Percentiles rank a stretch among this genome's conserved stretches.
These are phyloP conservation scores for Tinamus major DNA, from an alignment of 2,797 vertebrate species.

Conservation along the genomic window DNA sequence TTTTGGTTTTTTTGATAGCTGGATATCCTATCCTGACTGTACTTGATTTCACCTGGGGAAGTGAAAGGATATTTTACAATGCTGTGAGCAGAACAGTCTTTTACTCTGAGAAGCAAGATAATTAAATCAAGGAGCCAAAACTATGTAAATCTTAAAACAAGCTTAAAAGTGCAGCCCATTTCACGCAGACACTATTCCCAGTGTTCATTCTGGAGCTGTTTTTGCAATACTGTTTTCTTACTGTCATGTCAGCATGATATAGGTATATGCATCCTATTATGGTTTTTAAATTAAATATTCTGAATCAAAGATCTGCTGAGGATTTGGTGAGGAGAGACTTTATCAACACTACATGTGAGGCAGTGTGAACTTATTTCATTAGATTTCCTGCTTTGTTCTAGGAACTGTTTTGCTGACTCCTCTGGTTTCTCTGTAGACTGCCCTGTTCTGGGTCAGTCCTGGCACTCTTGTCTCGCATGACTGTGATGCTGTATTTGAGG, in stretches of 20 bases:
- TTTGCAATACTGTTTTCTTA: conserved; percentile 34
- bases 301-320: not conserved
- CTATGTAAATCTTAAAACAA: not conserved
- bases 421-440: not conserved
- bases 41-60: conserved; percentile 68
- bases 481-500: conserved; percentile 24
- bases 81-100: not conserved
- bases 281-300: not conserved
- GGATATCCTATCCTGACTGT: conserved; percentile 68
- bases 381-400: not conserved
- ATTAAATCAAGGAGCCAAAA: conserved; percentile 12
- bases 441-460: not conserved
- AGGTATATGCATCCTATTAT: conserved; percentile 1
- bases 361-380: not conserved
- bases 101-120: conserved; percentile 20
- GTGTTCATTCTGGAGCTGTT: conserved; percentile 3
- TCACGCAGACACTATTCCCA: not conserved
- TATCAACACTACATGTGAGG: not conserved
- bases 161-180: not conserved
- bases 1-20: conserved; percentile 41
- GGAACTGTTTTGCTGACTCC: not conserved
- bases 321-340: not conserved
- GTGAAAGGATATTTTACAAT: conserved; percentile 34
- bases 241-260: not conserved
- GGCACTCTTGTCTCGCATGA: conserved; percentile 12